These are phyloP conservation scores for Hippotragus niger DNA, from an alignment of 2,113 vertebrate genomes.

Conservation along the genomic window DNA sequence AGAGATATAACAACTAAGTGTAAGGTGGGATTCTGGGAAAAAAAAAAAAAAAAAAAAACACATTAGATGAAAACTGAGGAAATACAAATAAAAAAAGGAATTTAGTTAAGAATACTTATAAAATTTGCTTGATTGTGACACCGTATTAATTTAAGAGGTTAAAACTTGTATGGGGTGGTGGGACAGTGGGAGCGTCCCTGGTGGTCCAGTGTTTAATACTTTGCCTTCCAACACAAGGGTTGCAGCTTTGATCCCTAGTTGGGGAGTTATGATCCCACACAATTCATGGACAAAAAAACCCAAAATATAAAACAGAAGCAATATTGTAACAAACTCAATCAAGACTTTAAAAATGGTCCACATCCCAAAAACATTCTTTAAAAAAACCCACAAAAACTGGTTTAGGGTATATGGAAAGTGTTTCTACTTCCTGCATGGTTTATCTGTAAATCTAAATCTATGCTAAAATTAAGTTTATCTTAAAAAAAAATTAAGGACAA, in stretches of 20 bases:
- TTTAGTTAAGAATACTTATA: neutral
- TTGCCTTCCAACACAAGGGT: neutral
- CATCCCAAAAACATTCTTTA: neutral
- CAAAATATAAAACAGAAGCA: neutral
- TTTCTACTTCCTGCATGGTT: neutral
- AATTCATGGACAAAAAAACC: neutral
- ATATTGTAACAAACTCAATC: neutral
- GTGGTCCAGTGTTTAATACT: neutral
- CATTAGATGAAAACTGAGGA: too few species aligned
- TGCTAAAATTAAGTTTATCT: neutral
- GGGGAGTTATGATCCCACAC: neutral
- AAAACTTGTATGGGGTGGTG: neutral
- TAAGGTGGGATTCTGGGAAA: neutral
- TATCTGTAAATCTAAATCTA: neutral
- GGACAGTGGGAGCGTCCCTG: neutral
- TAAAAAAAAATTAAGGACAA: neutral
- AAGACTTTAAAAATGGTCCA: neutral
- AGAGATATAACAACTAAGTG: neutral
- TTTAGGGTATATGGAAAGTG: fast-evolving
- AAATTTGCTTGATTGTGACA: neutral
- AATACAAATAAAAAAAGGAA: too few species aligned
- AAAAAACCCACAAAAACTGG: neutral
- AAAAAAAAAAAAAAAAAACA: neutral
- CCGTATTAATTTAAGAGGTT: neutral
- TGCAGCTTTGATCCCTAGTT: neutral